These are phyloP conservation scores for Linurgus olivaceus DNA, from an alignment of 2,797 vertebrate species.

Conservation along the genomic window DNA sequence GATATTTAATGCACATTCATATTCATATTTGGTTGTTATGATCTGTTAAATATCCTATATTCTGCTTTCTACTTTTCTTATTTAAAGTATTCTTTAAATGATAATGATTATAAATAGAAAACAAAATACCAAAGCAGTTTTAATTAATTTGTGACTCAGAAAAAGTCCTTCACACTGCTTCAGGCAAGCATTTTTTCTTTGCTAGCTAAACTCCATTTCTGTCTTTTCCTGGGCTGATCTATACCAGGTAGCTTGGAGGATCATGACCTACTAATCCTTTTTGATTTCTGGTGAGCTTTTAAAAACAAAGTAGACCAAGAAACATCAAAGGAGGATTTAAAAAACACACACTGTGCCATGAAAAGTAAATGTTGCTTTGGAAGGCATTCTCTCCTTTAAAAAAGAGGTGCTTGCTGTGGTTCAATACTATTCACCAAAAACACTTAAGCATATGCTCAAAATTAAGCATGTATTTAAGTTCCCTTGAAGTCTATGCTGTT, in stretches of 20 bases:
- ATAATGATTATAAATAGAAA: neutral
- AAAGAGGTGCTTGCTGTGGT: conserved; percentile 1
- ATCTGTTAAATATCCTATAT: conserved; percentile 34
- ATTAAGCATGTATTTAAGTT: conserved; percentile 53
- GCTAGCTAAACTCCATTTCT: conserved; percentile 5
- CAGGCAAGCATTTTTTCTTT: conserved; percentile 45
- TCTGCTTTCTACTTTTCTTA: conserved; percentile 41
- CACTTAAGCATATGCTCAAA: conserved; percentile 61
- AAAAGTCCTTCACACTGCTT: neutral
- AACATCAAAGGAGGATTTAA: conserved; percentile 63
- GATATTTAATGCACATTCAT: neutral
- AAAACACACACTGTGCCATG: conserved; percentile 22
- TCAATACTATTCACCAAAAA: conserved; percentile 16
- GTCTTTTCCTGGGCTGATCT: conserved; percentile 45
- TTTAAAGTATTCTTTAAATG: conserved; percentile 45
- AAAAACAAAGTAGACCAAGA: conserved; percentile 55
- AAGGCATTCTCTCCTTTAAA: conserved; percentile 30
- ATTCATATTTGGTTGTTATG: conserved; percentile 9
- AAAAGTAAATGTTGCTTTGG: conserved; percentile 57
- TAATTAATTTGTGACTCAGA: neutral
- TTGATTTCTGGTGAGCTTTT: conserved; percentile 63
- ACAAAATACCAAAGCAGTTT: neutral
- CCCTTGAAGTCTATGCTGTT: conserved; percentile 33
- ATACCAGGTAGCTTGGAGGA: conserved; percentile 63
- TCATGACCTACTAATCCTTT: conserved; percentile 67